Percentiles rank a stretch among this genome's conserved stretches.
These are phyloP conservation scores for Nasonia longicornis DNA, from an alignment of 1,140 invertebrate genomes.

Conservation along the genomic window DNA sequence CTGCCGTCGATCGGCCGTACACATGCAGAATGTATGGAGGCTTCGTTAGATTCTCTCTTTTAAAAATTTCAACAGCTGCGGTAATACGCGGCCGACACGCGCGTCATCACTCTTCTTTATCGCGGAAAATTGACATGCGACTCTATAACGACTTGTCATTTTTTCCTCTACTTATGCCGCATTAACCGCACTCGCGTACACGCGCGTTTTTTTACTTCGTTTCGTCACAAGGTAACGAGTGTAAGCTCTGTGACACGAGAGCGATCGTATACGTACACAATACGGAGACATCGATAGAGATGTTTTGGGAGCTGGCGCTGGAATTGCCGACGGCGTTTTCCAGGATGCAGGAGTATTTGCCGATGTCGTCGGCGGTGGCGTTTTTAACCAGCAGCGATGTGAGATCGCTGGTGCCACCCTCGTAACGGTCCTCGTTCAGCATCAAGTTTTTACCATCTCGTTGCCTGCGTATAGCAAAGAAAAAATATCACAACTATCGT, in stretches of 20 bases:
- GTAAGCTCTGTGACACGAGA: not conserved
- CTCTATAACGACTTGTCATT: not conserved
- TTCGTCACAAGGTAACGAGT: too few species aligned
- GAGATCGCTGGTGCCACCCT: constrained; percentile 80
- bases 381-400: constrained; percentile 83
- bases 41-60: not conserved
- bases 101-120: not conserved
- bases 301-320: constrained; percentile 70
- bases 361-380: constrained; percentile 81
- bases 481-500: not conserved
- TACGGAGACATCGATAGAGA: constrained; percentile 79
- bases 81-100: too few species aligned
- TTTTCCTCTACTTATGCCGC: not conserved
- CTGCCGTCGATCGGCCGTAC: not conserved
- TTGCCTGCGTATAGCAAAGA: constrained; percentile 73
- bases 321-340: constrained; percentile 81
- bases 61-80: not conserved
- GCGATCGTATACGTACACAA: constrained; percentile 77
- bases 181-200: too few species aligned
- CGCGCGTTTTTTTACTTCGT: too few species aligned
- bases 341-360: constrained; percentile 83
- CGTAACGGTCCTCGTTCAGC: constrained; percentile 77
- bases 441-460: constrained; percentile 77
- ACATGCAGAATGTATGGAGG: too few species aligned
- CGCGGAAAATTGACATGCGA: not conserved